Evolutionary conservation across 1,140 invertebrate genomes (phyloP).

Genomic region (Paracyclopina nana): DNA sequence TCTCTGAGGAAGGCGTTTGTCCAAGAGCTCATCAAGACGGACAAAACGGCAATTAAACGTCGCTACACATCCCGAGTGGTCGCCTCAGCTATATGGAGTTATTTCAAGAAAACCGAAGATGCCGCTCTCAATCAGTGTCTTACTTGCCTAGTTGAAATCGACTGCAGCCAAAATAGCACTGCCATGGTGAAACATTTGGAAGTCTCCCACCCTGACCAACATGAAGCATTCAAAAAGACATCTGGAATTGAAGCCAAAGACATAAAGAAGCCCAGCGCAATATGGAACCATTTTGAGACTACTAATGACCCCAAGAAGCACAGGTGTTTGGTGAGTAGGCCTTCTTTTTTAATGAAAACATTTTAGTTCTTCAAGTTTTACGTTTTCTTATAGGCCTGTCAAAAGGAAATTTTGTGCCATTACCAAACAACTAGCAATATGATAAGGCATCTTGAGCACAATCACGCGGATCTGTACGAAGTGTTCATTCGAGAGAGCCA

Average conservation of each 20-base stretch:
- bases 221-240: neutral
- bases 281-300: neutral
- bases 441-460: neutral
- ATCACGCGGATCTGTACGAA: slow-evolving; percentile 1
- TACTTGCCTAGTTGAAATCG: too few relatives aligned
- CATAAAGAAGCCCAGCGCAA: neutral
- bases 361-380: neutral
- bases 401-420: neutral
- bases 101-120: too few relatives aligned
- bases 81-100: neutral
- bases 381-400: neutral
- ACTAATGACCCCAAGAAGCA: neutral
- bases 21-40: neutral
- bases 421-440: neutral
- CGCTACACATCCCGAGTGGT: neutral
- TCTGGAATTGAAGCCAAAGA: neutral
- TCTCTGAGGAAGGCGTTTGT: neutral
- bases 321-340: neutral
- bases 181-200: too few relatives aligned
- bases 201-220: neutral
- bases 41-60: neutral
- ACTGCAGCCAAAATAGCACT: too few relatives aligned
- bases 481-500: neutral
- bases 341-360: neutral
- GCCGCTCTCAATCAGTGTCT: too few relatives aligned